Evolutionary conservation across 1,140 invertebrate species (phyloP).

Genomic region (Sitobion miscanthi): DNA sequence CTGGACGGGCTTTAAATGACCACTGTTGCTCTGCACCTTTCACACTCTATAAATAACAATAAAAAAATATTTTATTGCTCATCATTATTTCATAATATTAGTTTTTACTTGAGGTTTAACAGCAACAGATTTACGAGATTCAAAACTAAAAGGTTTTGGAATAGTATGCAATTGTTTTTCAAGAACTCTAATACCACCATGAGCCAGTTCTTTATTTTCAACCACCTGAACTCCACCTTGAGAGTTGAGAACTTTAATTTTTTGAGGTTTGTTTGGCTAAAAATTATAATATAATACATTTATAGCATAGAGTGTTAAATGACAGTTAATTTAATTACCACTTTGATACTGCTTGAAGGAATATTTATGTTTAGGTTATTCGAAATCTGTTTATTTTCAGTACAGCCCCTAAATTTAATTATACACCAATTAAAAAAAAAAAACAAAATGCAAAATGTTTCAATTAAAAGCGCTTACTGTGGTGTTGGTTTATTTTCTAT

Average conservation of each 20-base stretch:
- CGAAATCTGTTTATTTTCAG: not conserved
- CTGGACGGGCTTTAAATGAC: conserved; percentile 46
- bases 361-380: conserved; percentile 17
- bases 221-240: conserved; percentile 45
- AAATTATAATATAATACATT: conserved; percentile 13
- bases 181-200: conserved; percentile 34
- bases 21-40: conserved; percentile 17
- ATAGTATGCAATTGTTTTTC: conserved; percentile 45
- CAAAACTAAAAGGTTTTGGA: conserved; percentile 46
- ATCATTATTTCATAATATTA: not conserved
- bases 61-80: not conserved
- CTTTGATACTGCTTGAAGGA: conserved; percentile 14
- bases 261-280: conserved; percentile 13
- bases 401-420: not conserved
- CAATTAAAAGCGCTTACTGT: not conserved
- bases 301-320: not conserved
- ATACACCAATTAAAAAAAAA: not conserved
- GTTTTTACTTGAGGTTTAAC: conserved; percentile 1
- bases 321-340: not conserved
- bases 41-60: not conserved
- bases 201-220: conserved; percentile 48
- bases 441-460: not conserved
- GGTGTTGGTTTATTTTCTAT: not conserved
- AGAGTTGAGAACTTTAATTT: conserved; percentile 42
- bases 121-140: conserved; percentile 32